Base-by-base conservation (phyloP, 1,140 invertebrate genomes). In the Antheraea pernyi region DNA sequence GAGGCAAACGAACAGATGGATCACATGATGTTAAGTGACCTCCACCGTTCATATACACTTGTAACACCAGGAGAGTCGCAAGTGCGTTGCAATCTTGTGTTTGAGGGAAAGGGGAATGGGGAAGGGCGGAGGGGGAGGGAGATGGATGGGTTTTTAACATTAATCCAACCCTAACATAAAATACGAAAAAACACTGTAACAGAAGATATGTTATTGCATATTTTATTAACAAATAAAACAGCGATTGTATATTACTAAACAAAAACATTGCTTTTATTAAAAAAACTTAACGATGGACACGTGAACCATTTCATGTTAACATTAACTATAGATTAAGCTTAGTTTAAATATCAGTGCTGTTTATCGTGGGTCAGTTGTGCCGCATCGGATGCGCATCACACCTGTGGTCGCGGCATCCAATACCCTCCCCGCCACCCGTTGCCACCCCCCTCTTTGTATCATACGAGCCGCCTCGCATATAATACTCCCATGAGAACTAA, bases 401-500 rank as follows among this genome's bases (percentile, higher is more conserved):
- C 88, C 86, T 90, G 85, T 86, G 84, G 75, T 68, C 46, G 46
- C 71, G 67, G 80, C 73, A 81, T 84, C 84, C 82, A 83, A 85
- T 78, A 77, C 69, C 70, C 80, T 83, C 80, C 68, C 73, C 69
- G n/a, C 67, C 76, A 65, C 74, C 64, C 64, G n/a, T 36, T 37
- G 18, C 63, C 36, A 4, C 36, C 68, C 65, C 65, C 13, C 46
- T 53, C 16, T 53, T 7, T 7, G 78, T 75, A 84, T 81, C 85
- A 89, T 79, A 84, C 82, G 77, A 82, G 81, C 82, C 85, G 83
- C 77, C 79, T 80, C 76, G 74, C 74, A 68, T 77, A 70, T 82
- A 70, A 83, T 84, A 85, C 75, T 82, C 80, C 79, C 85, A 88
- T 88, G 88, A 87, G 88, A 89, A 91, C 78, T 79, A 80, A 77